phyloP scores from a whole-genome alignment of 2,113 vertebrate genomes.

The Gnathonemus echidnorhynchus region DNA sequence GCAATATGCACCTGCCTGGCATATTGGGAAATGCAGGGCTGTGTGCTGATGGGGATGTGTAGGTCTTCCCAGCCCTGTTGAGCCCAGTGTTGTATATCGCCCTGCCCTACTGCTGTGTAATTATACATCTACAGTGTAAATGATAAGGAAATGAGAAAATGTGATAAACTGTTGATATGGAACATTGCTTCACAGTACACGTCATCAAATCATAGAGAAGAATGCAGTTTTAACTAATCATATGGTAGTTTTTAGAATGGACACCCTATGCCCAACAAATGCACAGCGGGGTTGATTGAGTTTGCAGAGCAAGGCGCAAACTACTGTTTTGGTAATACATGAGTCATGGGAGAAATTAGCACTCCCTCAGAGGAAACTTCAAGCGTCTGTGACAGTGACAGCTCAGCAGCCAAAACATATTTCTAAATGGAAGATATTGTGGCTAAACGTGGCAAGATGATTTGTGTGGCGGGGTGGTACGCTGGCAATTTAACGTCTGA shows the following conservation, averaged over 20 bases:
- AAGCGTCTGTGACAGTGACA: neutral
- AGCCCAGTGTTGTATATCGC: neutral
- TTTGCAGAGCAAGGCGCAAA: neutral
- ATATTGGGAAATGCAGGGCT: neutral
- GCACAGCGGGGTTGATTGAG: neutral
- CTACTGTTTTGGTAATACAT: neutral
- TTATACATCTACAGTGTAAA: neutral
- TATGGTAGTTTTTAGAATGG: neutral
- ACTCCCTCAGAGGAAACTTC: neutral
- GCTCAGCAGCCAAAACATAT: neutral
- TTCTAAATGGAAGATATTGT: neutral
- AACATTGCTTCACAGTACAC: neutral
- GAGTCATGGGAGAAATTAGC: neutral
- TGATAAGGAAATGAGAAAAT: neutral
- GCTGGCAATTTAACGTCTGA: neutral
- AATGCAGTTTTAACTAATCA: neutral
- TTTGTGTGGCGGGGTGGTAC: neutral
- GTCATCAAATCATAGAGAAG: neutral
- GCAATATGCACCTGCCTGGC: neutral
- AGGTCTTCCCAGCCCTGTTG: neutral
- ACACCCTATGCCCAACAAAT: neutral
- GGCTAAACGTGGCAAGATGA: neutral
- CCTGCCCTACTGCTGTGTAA: neutral
- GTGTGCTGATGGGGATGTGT: neutral
- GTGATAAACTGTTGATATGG: neutral